These are phyloP conservation scores for Terebella lapidaria DNA, from an alignment of 2,888 invertebrate genomes.

Conservation along the genomic window DNA sequence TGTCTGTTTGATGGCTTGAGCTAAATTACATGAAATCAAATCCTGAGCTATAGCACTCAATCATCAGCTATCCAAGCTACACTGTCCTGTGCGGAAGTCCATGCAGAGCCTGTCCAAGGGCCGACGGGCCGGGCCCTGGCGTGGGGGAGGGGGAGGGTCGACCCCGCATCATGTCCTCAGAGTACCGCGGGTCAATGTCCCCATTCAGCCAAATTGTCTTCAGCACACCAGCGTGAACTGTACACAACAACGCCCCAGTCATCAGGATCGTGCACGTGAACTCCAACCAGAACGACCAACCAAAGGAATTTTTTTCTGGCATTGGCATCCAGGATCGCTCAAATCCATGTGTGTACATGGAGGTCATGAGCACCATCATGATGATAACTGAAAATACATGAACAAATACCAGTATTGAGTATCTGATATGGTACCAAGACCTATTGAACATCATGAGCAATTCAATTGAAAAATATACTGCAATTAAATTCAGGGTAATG, in stretches of 20 bases:
- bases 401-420: neutral
- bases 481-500: neutral
- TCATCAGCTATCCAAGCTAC: too few relatives aligned
- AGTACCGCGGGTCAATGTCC: neutral
- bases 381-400: neutral
- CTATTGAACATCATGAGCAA: too few relatives aligned
- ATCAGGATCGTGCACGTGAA: neutral
- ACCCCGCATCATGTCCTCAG: constrained; percentile 8
- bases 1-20: too few relatives aligned
- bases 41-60: too few relatives aligned
- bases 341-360: neutral
- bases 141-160: too few relatives aligned
- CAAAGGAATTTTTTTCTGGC: constrained; percentile 4
- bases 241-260: neutral
- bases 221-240: neutral
- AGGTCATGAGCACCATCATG: neutral
- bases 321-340: constrained; percentile 3
- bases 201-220: neutral
- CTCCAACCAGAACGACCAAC: constrained; percentile 4
- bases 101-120: too few relatives aligned
- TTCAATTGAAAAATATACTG: neutral
- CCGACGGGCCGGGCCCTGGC: too few relatives aligned
- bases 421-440: too few relatives aligned
- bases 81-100: too few relatives aligned
- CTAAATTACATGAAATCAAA: too few relatives aligned